Evolutionary conservation across 2,888 invertebrate genomes (phyloP), one percentile per base, ranked within the genome.

Genomic region (Hirtodrosophila duncani): DNA sequence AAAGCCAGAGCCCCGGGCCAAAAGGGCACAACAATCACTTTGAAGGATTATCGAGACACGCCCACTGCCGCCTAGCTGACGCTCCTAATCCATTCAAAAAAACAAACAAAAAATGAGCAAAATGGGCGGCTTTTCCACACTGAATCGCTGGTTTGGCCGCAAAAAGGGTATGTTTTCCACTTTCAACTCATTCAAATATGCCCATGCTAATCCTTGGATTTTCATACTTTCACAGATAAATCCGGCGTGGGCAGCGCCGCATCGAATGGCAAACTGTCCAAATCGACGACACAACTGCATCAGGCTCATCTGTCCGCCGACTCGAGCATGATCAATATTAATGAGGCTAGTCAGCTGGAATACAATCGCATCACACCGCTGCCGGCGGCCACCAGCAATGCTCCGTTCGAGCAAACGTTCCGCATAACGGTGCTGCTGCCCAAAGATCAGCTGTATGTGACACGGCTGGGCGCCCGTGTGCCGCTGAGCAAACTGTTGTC

Each of bases 381-480:
- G 48, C 84, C 86, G 30, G 84, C 81, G 41, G 84, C 82, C 50
- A 84, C 85, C 37, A 86, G 83, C 44, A 87, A 86, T 79, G 87
- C 87, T 8, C 87, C 87, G 23, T 87, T 87, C 49, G 87, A 87
- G 69, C 87, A 87, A 67, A 87, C 85, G 8, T 87, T 87, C 49
- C 86, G 87, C 46, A 87, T 87, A 20, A 87, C 87, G 85, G 93
- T 95, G 21, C 91, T 93, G 82, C 88, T 95, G 68, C 95, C 94
- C 20, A 89, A 92, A 67, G 93, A 93, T 83, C 94, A 95, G 87
- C 89, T 94, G 48, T 93, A 91, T 86, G 94, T 95, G 7, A 89
- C 91, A 26, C 88, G 95, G 59, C 90, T 94, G 55, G 92, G 92
- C 63, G 92, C 92, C 8, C 89, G 91, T 65, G 91, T 91, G 37